Evolutionary conservation across 2,113 vertebrate species (phyloP), one percentile per base, ranked within the genome.

Genomic region (Taurulus bubalis): DNA sequence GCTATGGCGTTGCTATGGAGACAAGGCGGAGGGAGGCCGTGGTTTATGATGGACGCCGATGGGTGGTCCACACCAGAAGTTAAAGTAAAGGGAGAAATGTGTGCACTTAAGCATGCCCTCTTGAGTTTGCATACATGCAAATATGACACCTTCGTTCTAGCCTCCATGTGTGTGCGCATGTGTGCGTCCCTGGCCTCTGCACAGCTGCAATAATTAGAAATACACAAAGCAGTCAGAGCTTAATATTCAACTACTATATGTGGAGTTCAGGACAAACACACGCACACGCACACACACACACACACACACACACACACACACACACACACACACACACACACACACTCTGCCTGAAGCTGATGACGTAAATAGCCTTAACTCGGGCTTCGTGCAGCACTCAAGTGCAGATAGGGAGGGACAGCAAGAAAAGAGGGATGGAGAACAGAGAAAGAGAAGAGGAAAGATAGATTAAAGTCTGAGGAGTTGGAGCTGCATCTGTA

Each of bases 1-100:
- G 85, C 83, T 87, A 82, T 78, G 68, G 84, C 3, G 68, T 88
- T 86, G 84, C 90, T 86, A 92, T 92, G 79, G 91, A 84, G 86
- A 94, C 91, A 70, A 79, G 65, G 15, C 16, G 2, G 77, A 30
- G 40, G 60, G 28, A 78, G 69, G 83, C 80, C 80, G 72, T 74
- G 75, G 84, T 86, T 85, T 77, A 79, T 85, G 77, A 83, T 77
- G 65, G 85, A 89, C 67, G 14, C 32, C 84, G 30, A 80, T 70
- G 74, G 49, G 80, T 77, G 83, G 77, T 81, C 30, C 45, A 59
- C 60, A 64, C 36, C 72, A 30, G 36, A 89, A 76, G 85, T 80
- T 80, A 80, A 68, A 85, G 51, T 67, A 26, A 63, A 69, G n/a
- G 4, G 71, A 40, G 26, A 49, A 49, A 32, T 14, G 28, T 34